A percentile compares a stretch with the other conserved stretches of the same genome.
phyloP scores from a whole-genome alignment of 1,140 invertebrate genomes.

The Eufriesea mexicana region DNA sequence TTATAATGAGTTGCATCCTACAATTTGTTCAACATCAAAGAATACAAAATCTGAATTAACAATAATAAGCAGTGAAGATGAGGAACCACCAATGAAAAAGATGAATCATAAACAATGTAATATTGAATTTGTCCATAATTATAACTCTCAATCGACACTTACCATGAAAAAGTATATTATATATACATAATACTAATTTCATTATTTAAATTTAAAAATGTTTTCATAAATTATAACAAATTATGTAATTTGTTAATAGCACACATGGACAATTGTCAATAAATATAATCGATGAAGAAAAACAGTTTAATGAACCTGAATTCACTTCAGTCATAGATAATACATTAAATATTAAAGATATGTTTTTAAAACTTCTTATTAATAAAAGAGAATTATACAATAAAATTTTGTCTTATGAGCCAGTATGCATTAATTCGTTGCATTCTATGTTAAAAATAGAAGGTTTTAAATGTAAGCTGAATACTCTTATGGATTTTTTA shows the following conservation, averaged over 20 bases:
- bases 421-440: constrained; percentile 79
- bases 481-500: constrained; percentile 79
- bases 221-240: constrained; percentile 2
- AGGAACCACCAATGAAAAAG: constrained; percentile 56
- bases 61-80: constrained; percentile 58
- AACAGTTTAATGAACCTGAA: constrained; percentile 59
- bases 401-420: constrained; percentile 81
- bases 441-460: constrained; percentile 73
- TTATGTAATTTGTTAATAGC: constrained; percentile 26
- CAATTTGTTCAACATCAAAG: constrained; percentile 32
- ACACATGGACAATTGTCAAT: constrained; percentile 16
- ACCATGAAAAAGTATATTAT: constrained; percentile 51
- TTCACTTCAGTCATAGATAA: not conserved
- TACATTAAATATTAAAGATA: constrained; percentile 61
- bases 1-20: constrained; percentile 80
- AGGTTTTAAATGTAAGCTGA: constrained; percentile 78
- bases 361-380: constrained; percentile 73
- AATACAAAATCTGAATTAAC: constrained; percentile 18
- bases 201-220: not conserved
- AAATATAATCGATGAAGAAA: constrained; percentile 60
- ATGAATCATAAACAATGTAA: constrained; percentile 13
- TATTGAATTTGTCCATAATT: constrained; percentile 9
- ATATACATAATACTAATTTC: not conserved
- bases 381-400: constrained; percentile 74
- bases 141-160: constrained; percentile 24